A percentile compares a stretch with the other conserved stretches of the same genome.
These are phyloP conservation scores for Creontiades dilutus DNA, from an alignment of 2,888 invertebrate species.

Conservation along the genomic window DNA sequence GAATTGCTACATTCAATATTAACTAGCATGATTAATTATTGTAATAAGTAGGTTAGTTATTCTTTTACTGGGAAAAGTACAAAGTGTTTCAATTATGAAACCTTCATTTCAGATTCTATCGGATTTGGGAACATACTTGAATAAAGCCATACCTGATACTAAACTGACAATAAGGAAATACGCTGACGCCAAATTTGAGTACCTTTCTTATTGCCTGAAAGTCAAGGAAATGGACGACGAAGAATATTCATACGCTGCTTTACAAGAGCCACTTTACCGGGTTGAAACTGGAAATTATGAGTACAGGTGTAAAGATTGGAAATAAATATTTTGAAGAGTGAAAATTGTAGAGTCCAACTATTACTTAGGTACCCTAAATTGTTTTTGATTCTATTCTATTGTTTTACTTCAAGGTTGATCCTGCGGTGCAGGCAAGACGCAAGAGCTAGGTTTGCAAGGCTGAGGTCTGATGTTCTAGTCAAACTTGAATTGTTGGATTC, in stretches of 20 bases:
- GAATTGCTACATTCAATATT: no score
- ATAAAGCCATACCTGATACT: conserved; percentile 99
- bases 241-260: conserved; percentile 93
- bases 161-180: conserved; percentile 98
- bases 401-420: conserved; percentile 83
- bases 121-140: conserved; percentile 97
- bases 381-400: not conserved
- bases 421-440: conserved; percentile 98
- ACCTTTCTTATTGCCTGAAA: conserved; percentile 98
- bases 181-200: conserved; percentile 99
- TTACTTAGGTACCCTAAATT: not conserved
- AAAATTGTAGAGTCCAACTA: not conserved
- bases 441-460: conserved; percentile 88
- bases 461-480: conserved; percentile 94
- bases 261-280: conserved; percentile 97
- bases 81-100: no score
- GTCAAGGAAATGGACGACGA: conserved; percentile 99
- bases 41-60: no score
- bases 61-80: no score
- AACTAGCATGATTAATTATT: no score
- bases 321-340: not conserved
- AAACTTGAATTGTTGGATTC: conserved; percentile 98
- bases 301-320: conserved; percentile 84
- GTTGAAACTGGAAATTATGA: conserved; percentile 99
- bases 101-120: conserved; percentile 84